Percentiles rank a stretch among this genome's conserved stretches.
Conservation (phyloP, 2,888 invertebrate genomes). For the Pelosia muscerda region DNA sequence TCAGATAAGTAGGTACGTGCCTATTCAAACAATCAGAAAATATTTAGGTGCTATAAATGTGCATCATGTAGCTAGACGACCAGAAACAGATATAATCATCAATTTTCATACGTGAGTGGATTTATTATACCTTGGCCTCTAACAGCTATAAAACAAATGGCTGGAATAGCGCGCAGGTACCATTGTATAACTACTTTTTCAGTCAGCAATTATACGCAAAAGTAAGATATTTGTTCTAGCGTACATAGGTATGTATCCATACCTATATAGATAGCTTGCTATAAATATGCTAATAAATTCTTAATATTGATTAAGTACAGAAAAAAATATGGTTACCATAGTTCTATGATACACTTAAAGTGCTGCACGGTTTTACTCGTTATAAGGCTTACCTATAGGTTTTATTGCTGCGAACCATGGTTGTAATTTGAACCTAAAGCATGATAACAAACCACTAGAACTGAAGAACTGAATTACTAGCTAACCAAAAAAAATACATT, state of each 20-base stretch:
- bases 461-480: too few relatives aligned
- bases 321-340: too few relatives aligned
- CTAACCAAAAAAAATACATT: too few relatives aligned
- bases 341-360: too few relatives aligned
- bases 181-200: conserved; percentile 11
- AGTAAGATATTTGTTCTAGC: background rate
- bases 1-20: too few relatives aligned
- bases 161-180: conserved; percentile 51
- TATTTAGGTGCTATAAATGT: background rate
- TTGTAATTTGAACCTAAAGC: background rate
- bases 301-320: too few relatives aligned
- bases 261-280: too few relatives aligned
- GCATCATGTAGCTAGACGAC: background rate
- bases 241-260: background rate
- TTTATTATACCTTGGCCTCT: conserved; percentile 58
- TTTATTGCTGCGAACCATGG: background rate
- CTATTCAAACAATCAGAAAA: background rate
- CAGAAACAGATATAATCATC: conserved; percentile 31
- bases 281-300: too few relatives aligned
- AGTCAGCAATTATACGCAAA: conserved; percentile 13
- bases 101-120: conserved; percentile 59
- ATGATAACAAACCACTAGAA: too few relatives aligned
- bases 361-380: too few relatives aligned
- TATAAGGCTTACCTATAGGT: background rate
- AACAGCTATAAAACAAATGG: conserved; percentile 57